phyloP scores from a whole-genome alignment of 2,888 invertebrate species.

The Herminia tarsipennalis region DNA sequence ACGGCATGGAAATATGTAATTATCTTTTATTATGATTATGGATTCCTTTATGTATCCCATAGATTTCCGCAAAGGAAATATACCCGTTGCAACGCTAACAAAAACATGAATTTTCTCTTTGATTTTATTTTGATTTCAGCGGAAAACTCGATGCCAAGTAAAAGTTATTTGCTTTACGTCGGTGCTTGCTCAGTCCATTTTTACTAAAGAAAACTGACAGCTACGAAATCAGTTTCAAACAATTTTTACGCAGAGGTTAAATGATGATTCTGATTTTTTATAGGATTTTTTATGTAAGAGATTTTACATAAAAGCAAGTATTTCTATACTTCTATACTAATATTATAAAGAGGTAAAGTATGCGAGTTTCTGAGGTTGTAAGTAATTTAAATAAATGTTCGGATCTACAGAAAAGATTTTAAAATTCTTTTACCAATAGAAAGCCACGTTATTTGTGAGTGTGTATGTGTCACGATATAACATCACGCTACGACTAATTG shows the following conservation, averaged over 20 bases:
- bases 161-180: constrained; percentile 34
- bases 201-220: constrained; percentile 34
- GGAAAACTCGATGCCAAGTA: constrained; percentile 26
- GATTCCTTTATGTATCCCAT: constrained; percentile 4
- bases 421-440: no score
- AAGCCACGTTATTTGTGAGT: no score
- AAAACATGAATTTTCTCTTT: constrained; percentile 19
- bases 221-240: constrained; percentile 4
- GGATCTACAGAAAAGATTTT: no score
- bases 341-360: no score
- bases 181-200: constrained; percentile 29
- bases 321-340: no score
- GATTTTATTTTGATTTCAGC: constrained; percentile 34
- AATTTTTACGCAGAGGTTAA: no score
- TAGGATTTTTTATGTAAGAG: neutral
- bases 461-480: no score
- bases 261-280: no score
- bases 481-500: no score
- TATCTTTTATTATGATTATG: constrained; percentile 12
- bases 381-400: no score
- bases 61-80: constrained; percentile 11
- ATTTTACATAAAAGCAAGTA: neutral
- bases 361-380: no score
- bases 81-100: constrained; percentile 15
- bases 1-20: constrained; percentile 10